Base-by-base conservation (phyloP, 2,888 invertebrate genomes). In the Smittia sp. region DNA sequence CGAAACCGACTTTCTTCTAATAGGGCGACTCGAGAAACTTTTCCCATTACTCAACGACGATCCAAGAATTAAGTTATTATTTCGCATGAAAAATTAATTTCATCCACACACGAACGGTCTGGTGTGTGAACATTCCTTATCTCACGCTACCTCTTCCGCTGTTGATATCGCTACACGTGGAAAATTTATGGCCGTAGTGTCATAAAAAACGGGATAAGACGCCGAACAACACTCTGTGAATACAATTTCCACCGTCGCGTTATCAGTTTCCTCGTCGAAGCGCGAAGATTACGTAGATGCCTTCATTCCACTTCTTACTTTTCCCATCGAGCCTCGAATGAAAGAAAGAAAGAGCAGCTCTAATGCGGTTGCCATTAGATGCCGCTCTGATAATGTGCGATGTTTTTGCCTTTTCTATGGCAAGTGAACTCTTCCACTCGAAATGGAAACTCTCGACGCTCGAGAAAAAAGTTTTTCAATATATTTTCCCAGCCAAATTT, bases 381-480 rank as follows among this genome's bases (percentile, higher is more conserved):
- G 58, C 46, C 46, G 38, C 11, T 46, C 46, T n/a, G 15, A 46
- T 46, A 15, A 46, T 15, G 11, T 46, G 7, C 6, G 6, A 9
- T 38, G 2, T 46, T 46, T 46, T 11, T 46, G 11, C 46, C 38
- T 11, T 38, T 38, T 6, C 52, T 58, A 22, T 20, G 32, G 32
- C 32, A 9, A 32, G 9, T 6, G 6, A 20, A 20, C 9, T 58
- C 18, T 58, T 18, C 22, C 20, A 18, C 18, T 58, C 20, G 20
- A 58, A 58, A 58, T 58, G 58, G 22, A 58, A 58, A 58, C 22
- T 58, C 18, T 18, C 18, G 15, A 46, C 46, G 15, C 2, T n/a
- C 2, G n/a, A 46, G 15, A 46, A 46, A 46, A 46, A 58, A 58
- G 18, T 58, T 58, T 58, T 58, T 58, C 58, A 58, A 58, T 58